phyloP scores from a whole-genome alignment of 2,797 vertebrate genomes.

The Cynodonichthys magdalenae region DNA sequence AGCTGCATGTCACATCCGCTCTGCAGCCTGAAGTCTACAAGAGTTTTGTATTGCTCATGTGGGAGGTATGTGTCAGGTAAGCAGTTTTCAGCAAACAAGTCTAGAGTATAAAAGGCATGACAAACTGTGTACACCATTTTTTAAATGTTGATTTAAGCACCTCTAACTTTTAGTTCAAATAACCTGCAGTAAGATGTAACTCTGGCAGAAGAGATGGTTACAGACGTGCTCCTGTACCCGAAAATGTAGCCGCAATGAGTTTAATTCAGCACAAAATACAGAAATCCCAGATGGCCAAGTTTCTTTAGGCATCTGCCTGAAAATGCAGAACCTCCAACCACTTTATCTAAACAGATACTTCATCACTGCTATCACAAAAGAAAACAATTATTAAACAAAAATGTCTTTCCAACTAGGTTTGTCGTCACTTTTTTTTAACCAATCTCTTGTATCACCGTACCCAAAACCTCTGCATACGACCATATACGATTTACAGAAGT shows the following conservation, averaged over 20 bases:
- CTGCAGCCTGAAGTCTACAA: neutral
- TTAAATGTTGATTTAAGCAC: constrained; percentile 64
- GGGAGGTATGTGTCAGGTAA: neutral
- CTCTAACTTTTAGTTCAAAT: constrained; percentile 2
- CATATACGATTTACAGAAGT: constrained; percentile 19
- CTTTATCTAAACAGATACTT: constrained; percentile 16
- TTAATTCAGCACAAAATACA: constrained; percentile 6
- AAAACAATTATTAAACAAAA: neutral
- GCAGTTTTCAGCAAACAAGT: too few relatives aligned
- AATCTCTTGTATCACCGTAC: neutral
- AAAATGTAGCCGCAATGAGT: constrained; percentile 10
- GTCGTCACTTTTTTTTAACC: neutral
- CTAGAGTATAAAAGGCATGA: neutral
- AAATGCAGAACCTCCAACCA: constrained; percentile 16
- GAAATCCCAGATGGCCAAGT: constrained; percentile 15
- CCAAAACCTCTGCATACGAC: neutral
- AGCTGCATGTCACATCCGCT: too few relatives aligned
- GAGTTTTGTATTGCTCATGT: neutral
- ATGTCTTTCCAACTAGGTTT: neutral
- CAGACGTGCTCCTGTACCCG: neutral
- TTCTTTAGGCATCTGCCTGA: constrained; percentile 8
- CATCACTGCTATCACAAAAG: constrained; percentile 3
- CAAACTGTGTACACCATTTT: constrained; percentile 20
- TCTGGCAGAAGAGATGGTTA: constrained; percentile 71
- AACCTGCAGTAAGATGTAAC: neutral